Evolutionary conservation across 2,113 vertebrate genomes (phyloP).

Genomic region (Syngnathus scovelli): DNA sequence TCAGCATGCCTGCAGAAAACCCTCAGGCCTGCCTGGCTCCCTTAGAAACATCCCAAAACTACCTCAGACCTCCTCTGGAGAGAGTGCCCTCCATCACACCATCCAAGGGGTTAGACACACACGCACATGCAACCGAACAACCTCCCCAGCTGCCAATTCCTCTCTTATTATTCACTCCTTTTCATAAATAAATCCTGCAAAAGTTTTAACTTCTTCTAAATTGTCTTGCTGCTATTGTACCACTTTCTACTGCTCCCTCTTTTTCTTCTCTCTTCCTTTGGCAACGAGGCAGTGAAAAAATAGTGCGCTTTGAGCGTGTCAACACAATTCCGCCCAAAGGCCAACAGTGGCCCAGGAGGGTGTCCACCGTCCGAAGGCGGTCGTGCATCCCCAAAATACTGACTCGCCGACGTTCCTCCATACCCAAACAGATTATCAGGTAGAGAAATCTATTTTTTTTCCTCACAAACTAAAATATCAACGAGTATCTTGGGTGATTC

Average conservation of each 20-base stretch:
- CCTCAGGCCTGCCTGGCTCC: slow-evolving; percentile 63
- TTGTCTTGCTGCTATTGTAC: slow-evolving; percentile 25
- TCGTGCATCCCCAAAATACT: slow-evolving; percentile 68
- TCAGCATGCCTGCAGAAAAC: slow-evolving; percentile 86
- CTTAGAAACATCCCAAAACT: slow-evolving; percentile 61
- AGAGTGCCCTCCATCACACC: slow-evolving; percentile 87
- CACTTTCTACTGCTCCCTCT: neutral
- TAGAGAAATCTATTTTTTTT: slow-evolving; percentile 51
- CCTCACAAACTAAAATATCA: no score
- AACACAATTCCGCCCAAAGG: slow-evolving; percentile 86
- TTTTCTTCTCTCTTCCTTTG: slow-evolving; percentile 5
- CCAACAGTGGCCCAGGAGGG: slow-evolving; percentile 73
- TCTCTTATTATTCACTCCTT: slow-evolving; percentile 7
- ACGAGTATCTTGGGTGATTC: no score
- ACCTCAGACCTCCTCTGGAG: slow-evolving; percentile 72
- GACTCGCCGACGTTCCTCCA: slow-evolving; percentile 64
- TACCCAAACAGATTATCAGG: slow-evolving; percentile 87
- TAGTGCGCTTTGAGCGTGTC: slow-evolving; percentile 85
- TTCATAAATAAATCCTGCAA: slow-evolving; percentile 11
- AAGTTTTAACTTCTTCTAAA: neutral
- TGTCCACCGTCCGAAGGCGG: slow-evolving; percentile 70
- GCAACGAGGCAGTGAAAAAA: slow-evolving; percentile 68
- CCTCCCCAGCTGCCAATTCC: slow-evolving; percentile 7
- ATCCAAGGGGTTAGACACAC: slow-evolving; percentile 80
- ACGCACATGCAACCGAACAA: slow-evolving; percentile 13